Conservation (phyloP, 2,113 vertebrate species). For the Gallinago undulata region DNA sequence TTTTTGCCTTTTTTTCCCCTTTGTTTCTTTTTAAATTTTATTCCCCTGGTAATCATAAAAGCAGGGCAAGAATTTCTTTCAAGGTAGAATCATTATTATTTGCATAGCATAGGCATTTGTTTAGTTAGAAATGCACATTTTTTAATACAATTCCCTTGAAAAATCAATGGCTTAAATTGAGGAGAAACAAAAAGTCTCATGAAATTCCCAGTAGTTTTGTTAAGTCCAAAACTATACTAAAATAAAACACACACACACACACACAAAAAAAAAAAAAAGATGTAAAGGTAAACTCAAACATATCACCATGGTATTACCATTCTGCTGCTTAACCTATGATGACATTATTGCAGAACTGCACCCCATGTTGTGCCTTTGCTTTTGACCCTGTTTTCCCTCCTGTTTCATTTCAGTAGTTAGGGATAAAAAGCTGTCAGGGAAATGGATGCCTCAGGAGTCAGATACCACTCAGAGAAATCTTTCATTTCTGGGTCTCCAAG, state of each 20-base stretch:
- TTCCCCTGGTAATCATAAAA: neutral
- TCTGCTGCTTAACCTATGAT: neutral
- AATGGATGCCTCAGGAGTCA: neutral
- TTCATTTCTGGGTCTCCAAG: neutral
- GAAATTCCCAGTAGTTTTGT: neutral
- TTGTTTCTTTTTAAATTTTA: neutral
- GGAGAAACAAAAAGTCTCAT: neutral
- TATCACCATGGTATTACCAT: neutral
- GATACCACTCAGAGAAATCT: neutral
- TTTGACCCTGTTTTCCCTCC: neutral
- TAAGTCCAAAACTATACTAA: neutral
- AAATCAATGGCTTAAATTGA: neutral
- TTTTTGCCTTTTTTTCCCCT: neutral
- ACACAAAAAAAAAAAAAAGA: neutral
- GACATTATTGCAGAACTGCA: neutral
- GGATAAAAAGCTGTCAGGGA: neutral
- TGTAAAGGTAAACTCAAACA: neutral
- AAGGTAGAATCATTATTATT: constrained; percentile 17
- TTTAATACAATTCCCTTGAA: constrained; percentile 33
- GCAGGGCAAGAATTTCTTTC: neutral
- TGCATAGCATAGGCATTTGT: constrained; percentile 7
- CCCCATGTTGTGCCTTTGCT: neutral
- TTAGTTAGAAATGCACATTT: constrained; percentile 40
- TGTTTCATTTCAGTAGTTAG: neutral
- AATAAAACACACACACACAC: neutral